Percentiles rank a stretch among this genome's conserved stretches.
Evolutionary conservation across 1,140 invertebrate species (phyloP).

Genomic region (Drosophila navojoa): DNA sequence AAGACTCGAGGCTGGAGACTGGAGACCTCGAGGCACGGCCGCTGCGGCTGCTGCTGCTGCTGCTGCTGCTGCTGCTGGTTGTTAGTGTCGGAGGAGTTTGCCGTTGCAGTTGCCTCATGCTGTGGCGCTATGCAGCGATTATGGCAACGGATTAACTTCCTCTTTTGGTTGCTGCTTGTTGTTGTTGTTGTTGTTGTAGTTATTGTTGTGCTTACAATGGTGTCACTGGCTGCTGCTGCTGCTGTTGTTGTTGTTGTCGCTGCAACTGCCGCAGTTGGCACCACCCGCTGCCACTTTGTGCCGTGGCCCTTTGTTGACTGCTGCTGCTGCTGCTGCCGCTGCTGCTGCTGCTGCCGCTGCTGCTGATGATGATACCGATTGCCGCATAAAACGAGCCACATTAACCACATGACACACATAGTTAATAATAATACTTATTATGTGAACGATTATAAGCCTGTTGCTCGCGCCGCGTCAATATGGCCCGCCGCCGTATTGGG

Average conservation of each 20-base stretch:
- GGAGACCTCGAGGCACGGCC: constrained; percentile 1
- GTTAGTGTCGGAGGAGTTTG: constrained; percentile 35
- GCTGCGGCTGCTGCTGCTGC: not conserved
- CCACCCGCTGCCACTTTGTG: constrained; percentile 57
- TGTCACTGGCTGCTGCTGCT: constrained; percentile 18
- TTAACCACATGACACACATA: constrained; percentile 49
- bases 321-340: constrained; percentile 2
- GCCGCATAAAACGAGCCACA: constrained; percentile 37
- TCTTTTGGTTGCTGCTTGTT: constrained; percentile 44
- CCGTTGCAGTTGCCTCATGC: constrained; percentile 66
- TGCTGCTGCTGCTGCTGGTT: constrained; percentile 4
- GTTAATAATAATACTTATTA: constrained; percentile 26
- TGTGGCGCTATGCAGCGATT: constrained; percentile 80
- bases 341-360: not conserved
- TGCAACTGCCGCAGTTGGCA: constrained; percentile 37
- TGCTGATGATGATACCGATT: constrained; percentile 18
- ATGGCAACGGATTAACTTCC: constrained; percentile 78
- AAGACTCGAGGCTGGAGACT: not conserved
- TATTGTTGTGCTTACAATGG: constrained; percentile 49
- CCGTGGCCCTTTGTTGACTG: constrained; percentile 33
- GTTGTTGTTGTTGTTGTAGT: constrained; percentile 22
- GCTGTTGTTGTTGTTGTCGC: not conserved
- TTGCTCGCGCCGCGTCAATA: not conserved
- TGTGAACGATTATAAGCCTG: constrained; percentile 12
- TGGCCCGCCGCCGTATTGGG: constrained; percentile 53